These are phyloP conservation scores for Dynastes tityus DNA, from an alignment of 2,888 invertebrate species.

Conservation along the genomic window DNA sequence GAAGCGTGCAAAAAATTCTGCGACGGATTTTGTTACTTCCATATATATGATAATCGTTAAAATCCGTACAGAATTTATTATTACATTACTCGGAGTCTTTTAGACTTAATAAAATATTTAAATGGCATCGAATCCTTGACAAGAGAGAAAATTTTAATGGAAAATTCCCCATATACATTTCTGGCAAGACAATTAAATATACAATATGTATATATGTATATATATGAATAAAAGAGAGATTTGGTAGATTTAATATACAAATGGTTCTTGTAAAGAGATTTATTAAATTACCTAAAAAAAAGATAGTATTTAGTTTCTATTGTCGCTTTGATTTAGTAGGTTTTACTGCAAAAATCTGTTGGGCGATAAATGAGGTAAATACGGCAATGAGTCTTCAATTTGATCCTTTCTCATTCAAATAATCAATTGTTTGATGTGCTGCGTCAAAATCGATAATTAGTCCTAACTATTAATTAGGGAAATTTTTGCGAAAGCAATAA, in stretches of 20 bases:
- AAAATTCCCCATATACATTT: background rate
- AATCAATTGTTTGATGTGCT: too few species aligned
- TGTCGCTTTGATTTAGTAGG: too few species aligned
- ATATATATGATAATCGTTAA: slow-evolving; percentile 45
- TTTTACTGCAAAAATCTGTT: too few species aligned
- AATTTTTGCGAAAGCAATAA: too few species aligned
- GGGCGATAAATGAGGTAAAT: too few species aligned
- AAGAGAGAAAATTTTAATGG: background rate
- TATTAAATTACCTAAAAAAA: too few species aligned
- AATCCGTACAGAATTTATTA: slow-evolving; percentile 38
- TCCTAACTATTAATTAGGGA: too few species aligned
- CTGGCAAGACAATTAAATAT: background rate
- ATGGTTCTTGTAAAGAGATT: background rate
- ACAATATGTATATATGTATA: background rate
- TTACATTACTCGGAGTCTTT: slow-evolving; percentile 22
- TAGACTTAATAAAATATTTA: slow-evolving; percentile 41
- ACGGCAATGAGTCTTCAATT: too few species aligned
- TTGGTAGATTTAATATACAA: background rate
- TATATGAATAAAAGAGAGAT: background rate
- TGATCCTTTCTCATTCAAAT: too few species aligned
- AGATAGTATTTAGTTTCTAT: too few species aligned
- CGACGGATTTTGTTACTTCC: slow-evolving; percentile 17
- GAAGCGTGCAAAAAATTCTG: slow-evolving; percentile 15
- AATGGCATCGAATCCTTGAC: slow-evolving; percentile 4
- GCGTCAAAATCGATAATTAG: too few species aligned